Evolutionary conservation across 2,888 invertebrate genomes (phyloP), one percentile per base, ranked within the genome.

Genomic region (Eilema depressum): DNA sequence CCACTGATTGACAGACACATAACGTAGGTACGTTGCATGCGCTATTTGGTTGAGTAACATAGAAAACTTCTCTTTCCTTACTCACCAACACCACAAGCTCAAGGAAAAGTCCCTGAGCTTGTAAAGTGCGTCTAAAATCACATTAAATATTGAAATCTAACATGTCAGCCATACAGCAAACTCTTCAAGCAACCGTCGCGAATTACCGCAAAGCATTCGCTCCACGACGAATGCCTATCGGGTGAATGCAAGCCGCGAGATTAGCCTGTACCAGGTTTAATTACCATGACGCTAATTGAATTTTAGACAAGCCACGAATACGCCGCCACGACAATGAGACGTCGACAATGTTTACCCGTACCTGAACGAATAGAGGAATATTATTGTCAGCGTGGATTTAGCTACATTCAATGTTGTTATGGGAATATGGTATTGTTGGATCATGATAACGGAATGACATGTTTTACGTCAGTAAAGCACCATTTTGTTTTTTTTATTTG

Each of bases 201-300:
- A 75, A 78, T 83, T 84, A 77, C 78, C 76, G 75, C 69, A 76
- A 78, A 77, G 70, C 75, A 74, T 79, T 75, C 75, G 71, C 73
- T 80, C 65, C 73, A 75, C 75, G 74, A 71, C 62, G 71, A 76
- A 76, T 77, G 70, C 69, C 75, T 72, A 67, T 75, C 70, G 68
- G 65, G 65, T 74, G 74, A 75, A 75, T 71, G 67, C 72, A 66
- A 66, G 74, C 69, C 67, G 67, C 68, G 72, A 74, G 79, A 81
- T 82, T 76, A 75, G 53, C 66, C 63, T 60, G 67, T 75, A 76
- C 76, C 72, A 68, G 41, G 77, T 82, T 85, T 85, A 84, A 85
- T 84, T 82, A 84, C 76, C 85, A 81, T 75, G 82, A 81, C 79
- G 80, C 72, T 78, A 83, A 86, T 85, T 81, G 81, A 81, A 83